phyloP scores from a whole-genome alignment of 2,888 invertebrate genomes.

The Maniola hyperantus region DNA sequence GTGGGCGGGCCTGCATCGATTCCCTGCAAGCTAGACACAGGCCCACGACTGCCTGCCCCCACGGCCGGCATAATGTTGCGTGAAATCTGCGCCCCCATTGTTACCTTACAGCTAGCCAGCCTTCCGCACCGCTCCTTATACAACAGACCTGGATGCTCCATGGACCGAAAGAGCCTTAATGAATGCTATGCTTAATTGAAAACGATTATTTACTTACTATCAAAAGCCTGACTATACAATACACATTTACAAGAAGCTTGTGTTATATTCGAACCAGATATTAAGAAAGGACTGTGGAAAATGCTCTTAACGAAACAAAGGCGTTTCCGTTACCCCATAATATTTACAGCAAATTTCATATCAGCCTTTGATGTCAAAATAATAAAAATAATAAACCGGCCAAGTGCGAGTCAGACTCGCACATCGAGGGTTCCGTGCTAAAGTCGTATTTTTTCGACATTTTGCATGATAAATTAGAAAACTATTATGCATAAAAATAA shows the following conservation, averaged over 20 bases:
- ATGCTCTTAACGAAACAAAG: slow-evolving; percentile 10
- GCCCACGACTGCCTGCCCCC: slow-evolving; percentile 46
- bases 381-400: background rate
- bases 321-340: slow-evolving; percentile 16
- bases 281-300: slow-evolving; percentile 10
- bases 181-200: slow-evolving; percentile 39
- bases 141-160: slow-evolving; percentile 56
- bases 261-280: background rate
- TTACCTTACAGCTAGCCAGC: slow-evolving; percentile 62
- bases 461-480: too few relatives aligned
- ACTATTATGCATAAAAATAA: too few relatives aligned
- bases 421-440: too few relatives aligned
- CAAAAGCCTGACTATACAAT: background rate
- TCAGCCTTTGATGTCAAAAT: background rate
- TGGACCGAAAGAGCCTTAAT: slow-evolving; percentile 55
- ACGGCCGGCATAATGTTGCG: slow-evolving; percentile 70
- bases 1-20: slow-evolving; percentile 71
- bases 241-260: background rate
- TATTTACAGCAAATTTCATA: slow-evolving; percentile 13
- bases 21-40: slow-evolving; percentile 58
- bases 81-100: slow-evolving; percentile 75
- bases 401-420: too few relatives aligned
- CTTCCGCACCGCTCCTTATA: slow-evolving; percentile 56
- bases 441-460: too few relatives aligned
- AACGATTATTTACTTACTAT: slow-evolving; percentile 27